Base-by-base conservation (phyloP, 1,140 invertebrate species). In the Drosophila subpulchrella region DNA sequence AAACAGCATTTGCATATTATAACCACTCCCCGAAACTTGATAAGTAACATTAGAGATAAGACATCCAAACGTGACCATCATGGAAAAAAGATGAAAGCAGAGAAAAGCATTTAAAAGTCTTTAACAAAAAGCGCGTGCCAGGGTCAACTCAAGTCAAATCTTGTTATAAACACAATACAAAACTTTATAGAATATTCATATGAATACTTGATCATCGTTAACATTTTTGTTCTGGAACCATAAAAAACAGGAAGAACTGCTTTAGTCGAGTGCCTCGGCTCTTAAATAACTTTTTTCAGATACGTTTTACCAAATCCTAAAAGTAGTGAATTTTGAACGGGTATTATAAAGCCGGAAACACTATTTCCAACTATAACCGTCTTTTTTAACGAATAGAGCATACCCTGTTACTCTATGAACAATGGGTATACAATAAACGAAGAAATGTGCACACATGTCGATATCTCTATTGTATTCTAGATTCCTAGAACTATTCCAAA, bases 41-140 rank as follows among this genome's bases (percentile, higher is more conserved):
- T 66, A 51, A 65, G 81, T 66, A 71, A 83, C 51, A 38, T 67
- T 57, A 80, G 47, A 55, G 81, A 83, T 79, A 83, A 83, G 75
- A 84, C 80, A 47, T 20, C 32, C 44, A 66, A 70, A 84, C 80
- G 80, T 83, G 80, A 74, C 61, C 65, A 76, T 72, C 58, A 65
- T n/a, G 15, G 8, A 34, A 32, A 32, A 68, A 68, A 36, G 13
- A 24, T 47, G 17, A 39, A n/a, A 39, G 34, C 17, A 70, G 38
- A 56, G 48, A 47, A 6, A 42, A 44, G 13, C 13, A 11, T 32
- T n/a, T 30, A 62, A 48, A 80, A 51, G 12, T 51, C 32, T 36
- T 56, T 5, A 24, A 54, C 47, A 48, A 54, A 68, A 46, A 82
- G 50, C 79, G 58, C 74, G 74, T 74, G 62, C 54, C 78, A 81